phyloP scores from a whole-genome alignment of 2,113 vertebrate genomes.

The Neolamprologus tretocephalus region DNA sequence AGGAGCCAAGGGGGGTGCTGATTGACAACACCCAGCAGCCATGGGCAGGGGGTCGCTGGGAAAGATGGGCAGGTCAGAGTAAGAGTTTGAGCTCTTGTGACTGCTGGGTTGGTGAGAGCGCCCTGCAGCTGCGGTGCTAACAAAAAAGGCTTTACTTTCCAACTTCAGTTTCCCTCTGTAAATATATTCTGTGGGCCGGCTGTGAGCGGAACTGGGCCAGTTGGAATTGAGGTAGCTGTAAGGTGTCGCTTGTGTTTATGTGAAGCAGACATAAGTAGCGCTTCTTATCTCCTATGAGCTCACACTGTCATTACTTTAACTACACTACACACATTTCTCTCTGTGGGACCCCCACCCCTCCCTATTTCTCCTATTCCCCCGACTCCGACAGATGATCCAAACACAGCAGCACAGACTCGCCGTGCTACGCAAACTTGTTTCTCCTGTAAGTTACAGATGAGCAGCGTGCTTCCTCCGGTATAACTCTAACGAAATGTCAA shows the following conservation, averaged over 20 bases:
- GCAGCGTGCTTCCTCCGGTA: slow-evolving; percentile 1
- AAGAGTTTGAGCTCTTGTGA: slow-evolving; percentile 16
- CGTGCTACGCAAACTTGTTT: slow-evolving; percentile 12
- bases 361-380: neutral
- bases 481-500: slow-evolving; percentile 18
- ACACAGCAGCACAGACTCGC: slow-evolving; percentile 4
- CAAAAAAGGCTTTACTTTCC: neutral
- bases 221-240: slow-evolving; percentile 10
- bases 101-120: slow-evolving; percentile 32
- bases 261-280: slow-evolving; percentile 23
- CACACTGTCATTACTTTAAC: slow-evolving; percentile 30
- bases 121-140: slow-evolving; percentile 29
- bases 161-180: neutral
- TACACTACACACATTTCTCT: neutral
- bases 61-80: slow-evolving; percentile 48
- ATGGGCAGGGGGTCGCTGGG: slow-evolving; percentile 32
- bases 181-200: neutral
- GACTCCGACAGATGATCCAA: slow-evolving; percentile 47
- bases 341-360: neutral
- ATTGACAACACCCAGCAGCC: slow-evolving; percentile 67
- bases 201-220: neutral
- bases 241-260: slow-evolving; percentile 41
- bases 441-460: slow-evolving; percentile 29
- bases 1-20: slow-evolving; percentile 44
- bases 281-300: slow-evolving; percentile 38